A percentile compares a stretch with the other conserved stretches of the same genome.
phyloP scores from a whole-genome alignment of 2,797 vertebrate genomes.

The Myoxocephalus aenaeus region DNA sequence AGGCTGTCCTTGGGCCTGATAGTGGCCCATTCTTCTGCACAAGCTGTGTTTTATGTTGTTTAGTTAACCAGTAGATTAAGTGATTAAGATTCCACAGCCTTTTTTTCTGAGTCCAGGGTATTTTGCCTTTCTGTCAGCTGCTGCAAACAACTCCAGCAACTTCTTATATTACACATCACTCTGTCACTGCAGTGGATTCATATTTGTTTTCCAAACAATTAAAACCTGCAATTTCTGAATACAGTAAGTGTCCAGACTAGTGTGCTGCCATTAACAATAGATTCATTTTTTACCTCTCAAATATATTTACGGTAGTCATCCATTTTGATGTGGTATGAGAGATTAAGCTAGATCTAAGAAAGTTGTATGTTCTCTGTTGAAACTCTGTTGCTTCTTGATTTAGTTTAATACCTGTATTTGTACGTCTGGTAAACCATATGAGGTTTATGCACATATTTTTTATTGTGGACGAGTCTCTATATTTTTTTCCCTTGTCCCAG shows the following conservation, averaged over 20 bases:
- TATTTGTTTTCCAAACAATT: neutral
- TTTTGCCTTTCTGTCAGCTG: conserved; percentile 38
- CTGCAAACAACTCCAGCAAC: conserved; percentile 32
- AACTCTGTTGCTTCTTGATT: neutral
- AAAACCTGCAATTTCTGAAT: neutral
- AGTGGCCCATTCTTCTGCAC: conserved; percentile 34
- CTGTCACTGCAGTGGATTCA: neutral
- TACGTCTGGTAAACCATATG: neutral
- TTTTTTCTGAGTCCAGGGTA: conserved; percentile 11
- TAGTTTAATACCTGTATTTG: no score
- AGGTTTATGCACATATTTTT: neutral
- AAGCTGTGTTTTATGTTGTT: conserved; percentile 58
- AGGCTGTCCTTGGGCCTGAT: conserved; percentile 38
- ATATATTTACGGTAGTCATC: neutral
- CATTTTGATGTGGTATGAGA: neutral
- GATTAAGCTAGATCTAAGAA: neutral
- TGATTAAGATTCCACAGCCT: conserved; percentile 75
- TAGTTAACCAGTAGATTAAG: conserved; percentile 72
- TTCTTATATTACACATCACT: conserved; percentile 9
- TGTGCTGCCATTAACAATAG: neutral
- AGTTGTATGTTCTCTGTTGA: neutral
- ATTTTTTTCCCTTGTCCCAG: neutral
- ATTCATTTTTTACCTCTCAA: neutral
- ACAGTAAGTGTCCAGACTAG: neutral
- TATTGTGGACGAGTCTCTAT: neutral